Evolutionary conservation across 2,113 vertebrate species (phyloP).

Genomic region (Cyprinus carpio): DNA sequence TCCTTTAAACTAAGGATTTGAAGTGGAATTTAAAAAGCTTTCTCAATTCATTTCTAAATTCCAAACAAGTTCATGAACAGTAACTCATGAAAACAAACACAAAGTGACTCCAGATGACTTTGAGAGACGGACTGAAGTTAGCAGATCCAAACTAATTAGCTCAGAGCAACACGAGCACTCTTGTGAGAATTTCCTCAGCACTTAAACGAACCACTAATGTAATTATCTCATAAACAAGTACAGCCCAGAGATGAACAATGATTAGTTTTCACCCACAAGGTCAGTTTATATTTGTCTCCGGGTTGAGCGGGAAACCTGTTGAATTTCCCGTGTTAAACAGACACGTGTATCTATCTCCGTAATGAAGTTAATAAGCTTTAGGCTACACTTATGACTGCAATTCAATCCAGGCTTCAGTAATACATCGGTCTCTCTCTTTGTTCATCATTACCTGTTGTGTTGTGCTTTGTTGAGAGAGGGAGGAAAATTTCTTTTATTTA

Average conservation of each 20-base stretch:
- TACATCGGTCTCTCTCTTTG: neutral
- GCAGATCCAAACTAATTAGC: neutral
- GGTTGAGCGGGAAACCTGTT: neutral
- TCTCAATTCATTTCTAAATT: too few species aligned
- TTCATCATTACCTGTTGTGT: neutral
- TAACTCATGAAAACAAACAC: too few species aligned
- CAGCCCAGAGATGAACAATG: neutral
- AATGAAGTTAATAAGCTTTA: neutral
- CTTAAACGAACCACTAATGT: slow-evolving; percentile 12
- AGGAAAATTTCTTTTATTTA: neutral
- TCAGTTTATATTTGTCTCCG: neutral
- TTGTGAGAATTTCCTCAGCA: neutral
- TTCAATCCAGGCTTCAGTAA: neutral
- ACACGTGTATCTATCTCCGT: neutral
- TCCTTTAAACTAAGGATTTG: neutral
- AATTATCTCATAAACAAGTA: slow-evolving; percentile 7
- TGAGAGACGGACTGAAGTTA: too few species aligned
- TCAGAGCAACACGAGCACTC: slow-evolving; percentile 4
- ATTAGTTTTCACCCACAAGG: slow-evolving; percentile 2
- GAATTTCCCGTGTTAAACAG: neutral
- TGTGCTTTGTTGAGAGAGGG: too few species aligned
- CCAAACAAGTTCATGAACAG: too few species aligned
- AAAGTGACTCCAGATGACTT: too few species aligned
- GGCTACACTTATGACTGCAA: neutral
- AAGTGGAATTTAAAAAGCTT: too few species aligned